Conservation (phyloP, 2,113 vertebrate species). For the Copsychus sechellarum region DNA sequence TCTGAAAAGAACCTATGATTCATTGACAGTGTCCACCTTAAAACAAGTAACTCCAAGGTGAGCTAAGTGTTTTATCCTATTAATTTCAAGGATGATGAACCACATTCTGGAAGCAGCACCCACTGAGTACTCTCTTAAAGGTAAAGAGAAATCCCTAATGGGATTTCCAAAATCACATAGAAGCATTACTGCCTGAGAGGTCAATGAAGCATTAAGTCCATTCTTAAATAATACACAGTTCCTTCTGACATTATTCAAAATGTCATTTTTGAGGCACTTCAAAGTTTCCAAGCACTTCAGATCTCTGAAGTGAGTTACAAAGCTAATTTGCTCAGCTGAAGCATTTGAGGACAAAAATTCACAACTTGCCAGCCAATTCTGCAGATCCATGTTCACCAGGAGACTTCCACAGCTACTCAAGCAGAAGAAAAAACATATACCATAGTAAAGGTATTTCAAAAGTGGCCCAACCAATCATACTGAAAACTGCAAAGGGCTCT, state of each 20-base stretch:
- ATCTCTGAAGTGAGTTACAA: conserved; percentile 34
- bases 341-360: background rate
- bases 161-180: background rate
- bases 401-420: background rate
- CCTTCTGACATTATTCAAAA: conserved; percentile 35
- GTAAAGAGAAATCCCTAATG: background rate
- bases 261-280: conserved; percentile 24
- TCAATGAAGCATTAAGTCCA: conserved; percentile 25
- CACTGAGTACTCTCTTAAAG: conserved; percentile 8
- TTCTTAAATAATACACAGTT: conserved; percentile 15
- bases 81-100: conserved; percentile 24
- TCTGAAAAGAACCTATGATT: background rate
- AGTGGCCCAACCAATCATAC: background rate
- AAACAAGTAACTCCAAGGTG: background rate
- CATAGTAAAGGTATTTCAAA: background rate
- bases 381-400: background rate
- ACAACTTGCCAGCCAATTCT: background rate
- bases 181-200: background rate
- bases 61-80: background rate
- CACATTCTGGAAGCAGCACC: background rate
- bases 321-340: conserved; percentile 2
- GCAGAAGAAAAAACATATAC: background rate
- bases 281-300: conserved; percentile 25
- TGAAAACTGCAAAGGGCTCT: background rate
- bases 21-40: background rate